A percentile compares a stretch with the other conserved stretches of the same genome.
Conservation (phyloP, 2,797 vertebrate species). For the Anomalospiza imberbis region DNA sequence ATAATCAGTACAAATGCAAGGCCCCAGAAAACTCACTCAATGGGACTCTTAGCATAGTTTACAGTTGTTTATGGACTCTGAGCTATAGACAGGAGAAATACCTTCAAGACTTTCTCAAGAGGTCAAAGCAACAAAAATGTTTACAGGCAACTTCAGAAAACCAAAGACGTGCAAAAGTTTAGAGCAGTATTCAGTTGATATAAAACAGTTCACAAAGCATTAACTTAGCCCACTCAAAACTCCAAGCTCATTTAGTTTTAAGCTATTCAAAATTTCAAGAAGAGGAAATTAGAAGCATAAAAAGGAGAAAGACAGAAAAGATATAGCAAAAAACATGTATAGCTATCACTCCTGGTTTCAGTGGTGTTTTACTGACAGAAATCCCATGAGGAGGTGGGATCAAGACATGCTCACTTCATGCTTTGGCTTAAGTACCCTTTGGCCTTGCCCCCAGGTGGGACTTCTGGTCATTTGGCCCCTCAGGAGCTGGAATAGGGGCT, state of each 20-base stretch:
- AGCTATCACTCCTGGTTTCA: not conserved
- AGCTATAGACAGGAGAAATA: not conserved
- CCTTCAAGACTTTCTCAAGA: not conserved
- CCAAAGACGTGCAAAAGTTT: not conserved
- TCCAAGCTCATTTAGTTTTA: not conserved
- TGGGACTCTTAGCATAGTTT: not conserved
- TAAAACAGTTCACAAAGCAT: not conserved
- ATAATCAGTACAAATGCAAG: not conserved
- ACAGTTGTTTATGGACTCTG: not conserved
- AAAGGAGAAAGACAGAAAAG: not conserved
- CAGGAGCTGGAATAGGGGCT: not conserved
- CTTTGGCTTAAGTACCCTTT: not conserved
- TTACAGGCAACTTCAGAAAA: not conserved
- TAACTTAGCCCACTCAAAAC: not conserved
- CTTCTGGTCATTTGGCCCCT: not conserved
- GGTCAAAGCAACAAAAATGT: not conserved
- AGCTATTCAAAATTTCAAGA: not conserved
- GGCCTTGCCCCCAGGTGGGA: not conserved
- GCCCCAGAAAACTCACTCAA: not conserved
- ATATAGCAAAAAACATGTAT: not conserved
- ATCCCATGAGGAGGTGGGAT: no score
- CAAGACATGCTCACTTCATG: fast-evolving
- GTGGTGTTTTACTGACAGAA: not conserved
- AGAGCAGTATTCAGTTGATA: not conserved
- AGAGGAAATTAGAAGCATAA: not conserved